Evolutionary conservation across 2,113 vertebrate genomes (phyloP).

Genomic region (Lophotis ruficrista): DNA sequence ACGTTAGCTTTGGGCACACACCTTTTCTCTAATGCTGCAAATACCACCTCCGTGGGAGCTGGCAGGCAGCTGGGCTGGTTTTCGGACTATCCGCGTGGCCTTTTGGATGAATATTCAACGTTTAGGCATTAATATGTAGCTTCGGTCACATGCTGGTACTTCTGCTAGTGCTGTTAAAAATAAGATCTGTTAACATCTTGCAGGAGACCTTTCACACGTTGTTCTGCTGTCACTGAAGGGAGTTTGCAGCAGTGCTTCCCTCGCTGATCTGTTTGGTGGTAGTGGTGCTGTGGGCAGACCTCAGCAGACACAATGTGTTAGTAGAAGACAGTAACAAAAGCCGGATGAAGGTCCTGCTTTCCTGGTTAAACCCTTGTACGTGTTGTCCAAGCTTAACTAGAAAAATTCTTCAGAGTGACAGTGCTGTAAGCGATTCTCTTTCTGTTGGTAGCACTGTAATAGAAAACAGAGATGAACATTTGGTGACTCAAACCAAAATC

Average conservation of each 20-base stretch:
- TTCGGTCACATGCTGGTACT: not conserved
- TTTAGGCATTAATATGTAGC: not conserved
- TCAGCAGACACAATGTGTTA: not conserved
- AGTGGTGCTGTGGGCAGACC: not conserved
- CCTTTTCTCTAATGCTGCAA: not conserved
- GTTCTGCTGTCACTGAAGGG: not conserved
- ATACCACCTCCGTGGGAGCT: not conserved
- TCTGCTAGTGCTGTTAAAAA: not conserved
- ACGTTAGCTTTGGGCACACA: not conserved
- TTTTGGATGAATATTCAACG: not conserved
- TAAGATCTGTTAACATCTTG: not conserved
- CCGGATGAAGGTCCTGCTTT: not conserved
- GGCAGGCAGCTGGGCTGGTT: not conserved
- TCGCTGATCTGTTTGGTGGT: not conserved
- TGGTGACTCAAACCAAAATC: not conserved
- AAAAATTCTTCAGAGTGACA: not conserved
- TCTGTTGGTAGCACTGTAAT: not conserved
- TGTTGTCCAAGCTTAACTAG: not conserved
- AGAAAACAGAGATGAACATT: not conserved
- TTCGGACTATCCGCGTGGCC: not conserved
- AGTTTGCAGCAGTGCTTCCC: not conserved
- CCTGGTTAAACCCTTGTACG: not conserved
- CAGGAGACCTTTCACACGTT: not conserved
- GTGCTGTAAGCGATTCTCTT: constrained; percentile 9
- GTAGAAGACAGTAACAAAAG: not conserved